Percentiles rank a stretch among this genome's conserved stretches.
Evolutionary conservation across 2,888 invertebrate species (phyloP).

Genomic region (Kryphioiulus occultus): DNA sequence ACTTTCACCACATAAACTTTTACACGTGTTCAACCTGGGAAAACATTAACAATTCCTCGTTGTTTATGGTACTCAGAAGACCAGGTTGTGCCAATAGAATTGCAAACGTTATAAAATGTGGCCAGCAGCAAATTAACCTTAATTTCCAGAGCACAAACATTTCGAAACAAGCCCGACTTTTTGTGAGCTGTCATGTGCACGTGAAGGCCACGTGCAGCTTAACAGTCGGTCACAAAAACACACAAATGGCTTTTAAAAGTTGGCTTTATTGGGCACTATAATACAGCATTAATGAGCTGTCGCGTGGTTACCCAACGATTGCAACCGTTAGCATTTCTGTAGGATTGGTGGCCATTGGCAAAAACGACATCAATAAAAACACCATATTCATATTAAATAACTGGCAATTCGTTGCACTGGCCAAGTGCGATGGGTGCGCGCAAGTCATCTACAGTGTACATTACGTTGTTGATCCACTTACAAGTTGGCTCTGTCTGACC

Average conservation of each 20-base stretch:
- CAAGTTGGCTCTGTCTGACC: neutral
- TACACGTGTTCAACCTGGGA: no score
- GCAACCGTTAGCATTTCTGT: neutral
- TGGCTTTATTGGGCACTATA: neutral
- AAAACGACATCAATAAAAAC: neutral
- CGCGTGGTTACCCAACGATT: neutral
- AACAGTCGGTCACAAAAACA: neutral
- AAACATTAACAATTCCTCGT: no score
- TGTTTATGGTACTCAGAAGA: no score
- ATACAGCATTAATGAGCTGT: neutral
- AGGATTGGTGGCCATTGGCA: neutral
- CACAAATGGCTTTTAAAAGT: neutral
- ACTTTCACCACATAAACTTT: no score
- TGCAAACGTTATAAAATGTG: no score
- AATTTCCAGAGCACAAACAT: neutral
- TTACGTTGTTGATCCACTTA: neutral
- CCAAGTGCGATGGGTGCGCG: neutral
- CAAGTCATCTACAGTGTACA: neutral
- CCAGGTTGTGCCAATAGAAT: no score
- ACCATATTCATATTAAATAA: neutral
- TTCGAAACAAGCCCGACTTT: neutral
- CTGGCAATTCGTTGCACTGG: neutral
- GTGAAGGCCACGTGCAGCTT: neutral
- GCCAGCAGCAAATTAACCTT: neutral
- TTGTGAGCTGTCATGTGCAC: neutral